Evolutionary conservation across 2,797 vertebrate species (phyloP).

Genomic region (Tachyglossus aculeatus): DNA sequence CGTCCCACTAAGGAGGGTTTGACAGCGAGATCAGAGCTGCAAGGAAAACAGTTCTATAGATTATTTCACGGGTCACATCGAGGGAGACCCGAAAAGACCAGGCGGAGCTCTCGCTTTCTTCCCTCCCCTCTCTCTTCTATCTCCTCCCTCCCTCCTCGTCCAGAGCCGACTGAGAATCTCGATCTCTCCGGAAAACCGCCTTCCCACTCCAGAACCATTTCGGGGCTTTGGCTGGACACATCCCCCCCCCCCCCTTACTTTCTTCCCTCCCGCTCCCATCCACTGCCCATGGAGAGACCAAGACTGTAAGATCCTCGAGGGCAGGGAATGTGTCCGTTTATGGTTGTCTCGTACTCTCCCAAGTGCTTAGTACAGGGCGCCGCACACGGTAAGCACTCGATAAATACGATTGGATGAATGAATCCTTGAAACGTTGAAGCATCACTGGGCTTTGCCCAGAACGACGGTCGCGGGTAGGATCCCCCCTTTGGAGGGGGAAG

Average conservation of each 20-base stretch:
- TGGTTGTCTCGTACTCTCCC: too few relatives aligned
- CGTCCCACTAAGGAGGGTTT: slow-evolving; percentile 47
- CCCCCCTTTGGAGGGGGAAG: too few relatives aligned
- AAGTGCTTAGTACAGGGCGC: too few relatives aligned
- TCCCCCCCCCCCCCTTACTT: not conserved
- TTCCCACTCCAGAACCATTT: not conserved
- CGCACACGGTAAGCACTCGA: too few relatives aligned
- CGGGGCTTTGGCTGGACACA: not conserved
- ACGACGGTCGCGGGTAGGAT: too few relatives aligned
- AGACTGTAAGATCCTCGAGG: rapidly evolving
- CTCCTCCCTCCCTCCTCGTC: too few relatives aligned
- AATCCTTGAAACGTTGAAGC: too few relatives aligned
- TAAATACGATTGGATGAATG: too few relatives aligned
- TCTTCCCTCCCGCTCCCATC: not conserved
- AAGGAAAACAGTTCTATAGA: slow-evolving; percentile 64
- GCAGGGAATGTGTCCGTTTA: not conserved
- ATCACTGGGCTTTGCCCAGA: too few relatives aligned
- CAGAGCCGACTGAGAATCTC: too few relatives aligned
- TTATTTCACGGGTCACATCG: slow-evolving; percentile 70
- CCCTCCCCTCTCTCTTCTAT: not conserved
- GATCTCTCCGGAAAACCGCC: too few relatives aligned
- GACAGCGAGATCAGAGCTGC: slow-evolving; percentile 54
- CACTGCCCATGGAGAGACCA: not conserved
- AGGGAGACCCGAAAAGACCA: slow-evolving; percentile 5
- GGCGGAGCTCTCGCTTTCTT: not conserved